Base-by-base conservation (phyloP, 2,113 vertebrate species). In the Pangasianodon gigas region DNA sequence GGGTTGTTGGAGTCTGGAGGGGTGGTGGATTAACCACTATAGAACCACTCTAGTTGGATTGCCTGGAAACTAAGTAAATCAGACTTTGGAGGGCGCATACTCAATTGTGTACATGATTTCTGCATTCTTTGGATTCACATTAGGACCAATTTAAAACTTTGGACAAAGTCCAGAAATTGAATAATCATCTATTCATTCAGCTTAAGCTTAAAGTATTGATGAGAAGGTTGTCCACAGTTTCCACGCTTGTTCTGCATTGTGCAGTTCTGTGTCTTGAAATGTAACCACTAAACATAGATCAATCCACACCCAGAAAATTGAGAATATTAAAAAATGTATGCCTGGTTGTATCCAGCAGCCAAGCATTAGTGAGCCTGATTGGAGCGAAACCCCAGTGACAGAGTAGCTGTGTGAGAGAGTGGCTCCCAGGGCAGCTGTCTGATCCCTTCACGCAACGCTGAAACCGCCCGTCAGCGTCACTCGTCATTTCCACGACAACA, bases 401-500 rank as follows among this genome's bases (percentile, higher is more conserved):
- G 62, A 86, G 87, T 87, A 71, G 58, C 82, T 84, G 82, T 62
- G n/a, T 54, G 37, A 88, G 74, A 56, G 71, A 67, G 71, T 14
- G 82, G 16, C n/a, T 60, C 48, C 75, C 74, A 65, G 62, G 74
- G 84, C 90, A 91, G 87, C 90, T 91, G 90, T 91, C 90, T 69
- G 41, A 89, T 80, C 87, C 90, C 87, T 86, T 91, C 90, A 91
- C 41, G 60, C 62, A 71, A 85, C 52, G 84, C 87, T 86, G 90
- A 91, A 89, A 86, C 62, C 84, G 48, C 71, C 83, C 87, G 75
- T 89, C 90, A 88, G 83, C 90, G 54, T 85, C 84, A 81, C 90
- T 86, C 84, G 51, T 89, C 90, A 89, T 89, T 82, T 91, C 87
- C 87, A 91, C 77, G 75, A 91, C 87, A 91, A 91, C 87, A 89